Conservation (phyloP, 1,140 invertebrate genomes). For the Trinorchestia longiramus region DNA sequence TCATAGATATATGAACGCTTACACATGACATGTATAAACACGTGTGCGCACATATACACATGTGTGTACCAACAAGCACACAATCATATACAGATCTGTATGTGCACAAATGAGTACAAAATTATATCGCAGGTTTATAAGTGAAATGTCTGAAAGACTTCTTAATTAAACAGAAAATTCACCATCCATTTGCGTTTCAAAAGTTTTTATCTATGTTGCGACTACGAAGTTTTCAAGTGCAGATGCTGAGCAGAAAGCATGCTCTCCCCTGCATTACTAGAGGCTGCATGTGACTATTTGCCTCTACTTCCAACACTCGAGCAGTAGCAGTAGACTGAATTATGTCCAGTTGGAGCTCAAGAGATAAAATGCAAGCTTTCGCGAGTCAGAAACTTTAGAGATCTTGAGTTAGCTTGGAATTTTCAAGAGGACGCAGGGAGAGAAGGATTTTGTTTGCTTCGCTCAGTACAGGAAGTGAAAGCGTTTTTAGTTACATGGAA, state of each 20-base stretch:
- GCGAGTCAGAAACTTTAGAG: not conserved
- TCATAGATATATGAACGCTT: too few species aligned
- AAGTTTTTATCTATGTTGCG: not conserved
- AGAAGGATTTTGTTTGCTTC: not conserved
- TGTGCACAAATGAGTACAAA: too few species aligned
- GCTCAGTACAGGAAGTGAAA: too few species aligned
- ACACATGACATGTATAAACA: too few species aligned
- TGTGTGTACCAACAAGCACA: too few species aligned
- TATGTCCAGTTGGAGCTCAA: not conserved
- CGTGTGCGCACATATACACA: too few species aligned
- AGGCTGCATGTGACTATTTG: not conserved
- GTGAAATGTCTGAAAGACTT: too few species aligned
- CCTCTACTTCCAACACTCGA: not conserved
- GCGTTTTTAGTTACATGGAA: too few species aligned
- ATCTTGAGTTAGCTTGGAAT: not conserved
- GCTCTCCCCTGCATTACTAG: not conserved
- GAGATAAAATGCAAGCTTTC: not conserved
- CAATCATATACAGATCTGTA: too few species aligned
- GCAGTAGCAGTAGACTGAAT: not conserved
- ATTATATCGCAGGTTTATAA: too few species aligned
- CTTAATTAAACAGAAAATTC: too few species aligned
- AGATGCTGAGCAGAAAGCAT: not conserved
- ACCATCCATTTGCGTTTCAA: not conserved
- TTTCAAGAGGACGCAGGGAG: not conserved
- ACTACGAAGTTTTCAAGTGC: too few species aligned